These are phyloP conservation scores for Drosophila mayri DNA, from an alignment of 1,140 invertebrate species.

Conservation along the genomic window DNA sequence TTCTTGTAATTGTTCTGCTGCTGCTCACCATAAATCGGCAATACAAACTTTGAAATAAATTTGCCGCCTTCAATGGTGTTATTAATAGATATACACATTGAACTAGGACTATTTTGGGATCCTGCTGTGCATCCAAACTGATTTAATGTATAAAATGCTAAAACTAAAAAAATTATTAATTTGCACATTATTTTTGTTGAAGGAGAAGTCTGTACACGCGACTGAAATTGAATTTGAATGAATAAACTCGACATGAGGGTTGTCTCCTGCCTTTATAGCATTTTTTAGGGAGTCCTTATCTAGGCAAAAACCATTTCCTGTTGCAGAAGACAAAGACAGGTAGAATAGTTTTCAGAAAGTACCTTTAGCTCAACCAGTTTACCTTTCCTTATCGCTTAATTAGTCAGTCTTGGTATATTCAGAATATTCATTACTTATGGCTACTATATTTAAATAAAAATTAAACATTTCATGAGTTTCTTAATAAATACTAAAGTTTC, in stretches of 20 bases:
- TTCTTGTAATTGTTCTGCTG: not conserved
- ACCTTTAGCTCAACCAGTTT: not conserved
- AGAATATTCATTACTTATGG: not conserved
- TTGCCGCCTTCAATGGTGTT: not conserved
- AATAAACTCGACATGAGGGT: not conserved
- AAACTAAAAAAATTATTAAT: not conserved
- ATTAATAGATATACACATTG: not conserved
- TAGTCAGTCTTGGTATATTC: not conserved
- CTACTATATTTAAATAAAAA: too few relatives aligned
- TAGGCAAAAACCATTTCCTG: not conserved
- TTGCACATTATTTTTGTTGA: not conserved
- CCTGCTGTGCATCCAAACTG: too few relatives aligned
- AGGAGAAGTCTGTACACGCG: not conserved
- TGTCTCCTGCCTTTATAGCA: not conserved
- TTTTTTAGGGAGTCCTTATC: not conserved
- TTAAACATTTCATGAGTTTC: too few relatives aligned
- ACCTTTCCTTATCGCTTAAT: not conserved
- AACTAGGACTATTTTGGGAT: not conserved
- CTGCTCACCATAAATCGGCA: not conserved
- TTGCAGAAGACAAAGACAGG: not conserved
- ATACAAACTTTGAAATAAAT: not conserved
- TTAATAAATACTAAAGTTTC: not conserved
- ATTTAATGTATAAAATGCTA: not conserved
- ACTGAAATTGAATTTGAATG: not conserved
- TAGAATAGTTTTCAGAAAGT: not conserved